Percentiles rank a stretch among this genome's conserved stretches.
Conservation (phyloP, 2,113 vertebrate species). For the Nipponia nippon region DNA sequence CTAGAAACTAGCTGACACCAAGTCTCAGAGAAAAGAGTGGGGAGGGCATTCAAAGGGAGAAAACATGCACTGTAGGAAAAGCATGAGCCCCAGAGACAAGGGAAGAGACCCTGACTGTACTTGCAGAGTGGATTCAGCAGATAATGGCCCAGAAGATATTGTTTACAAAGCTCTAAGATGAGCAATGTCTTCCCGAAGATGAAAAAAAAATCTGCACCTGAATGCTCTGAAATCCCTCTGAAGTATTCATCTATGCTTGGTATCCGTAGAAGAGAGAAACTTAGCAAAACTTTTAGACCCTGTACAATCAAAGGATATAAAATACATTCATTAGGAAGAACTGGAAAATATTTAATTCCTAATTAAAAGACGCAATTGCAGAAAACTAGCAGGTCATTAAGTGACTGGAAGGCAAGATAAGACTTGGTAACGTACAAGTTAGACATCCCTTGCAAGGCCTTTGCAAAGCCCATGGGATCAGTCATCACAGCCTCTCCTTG, state of each 20-base stretch:
- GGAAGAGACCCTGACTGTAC: not conserved
- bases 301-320: not conserved
- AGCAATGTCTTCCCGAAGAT: not conserved
- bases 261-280: not conserved
- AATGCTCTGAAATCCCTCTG: not conserved
- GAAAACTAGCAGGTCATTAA: not conserved
- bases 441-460: not conserved
- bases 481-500: not conserved
- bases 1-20: not conserved
- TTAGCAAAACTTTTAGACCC: not conserved
- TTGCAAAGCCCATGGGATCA: not conserved
- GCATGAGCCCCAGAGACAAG: not conserved
- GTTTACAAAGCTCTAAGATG: not conserved
- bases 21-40: not conserved
- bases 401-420: not conserved
- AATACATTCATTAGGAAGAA: not conserved
- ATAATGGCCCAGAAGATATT: fast-evolving
- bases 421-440: not conserved
- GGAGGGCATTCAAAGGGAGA: not conserved
- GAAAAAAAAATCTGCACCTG: not conserved
- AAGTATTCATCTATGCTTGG: not conserved
- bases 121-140: not conserved
- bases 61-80: not conserved
- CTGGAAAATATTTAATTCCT: not conserved
- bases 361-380: not conserved